These are phyloP conservation scores for Mythimna ferrago DNA, from an alignment of 2,888 invertebrate genomes.

Conservation along the genomic window DNA sequence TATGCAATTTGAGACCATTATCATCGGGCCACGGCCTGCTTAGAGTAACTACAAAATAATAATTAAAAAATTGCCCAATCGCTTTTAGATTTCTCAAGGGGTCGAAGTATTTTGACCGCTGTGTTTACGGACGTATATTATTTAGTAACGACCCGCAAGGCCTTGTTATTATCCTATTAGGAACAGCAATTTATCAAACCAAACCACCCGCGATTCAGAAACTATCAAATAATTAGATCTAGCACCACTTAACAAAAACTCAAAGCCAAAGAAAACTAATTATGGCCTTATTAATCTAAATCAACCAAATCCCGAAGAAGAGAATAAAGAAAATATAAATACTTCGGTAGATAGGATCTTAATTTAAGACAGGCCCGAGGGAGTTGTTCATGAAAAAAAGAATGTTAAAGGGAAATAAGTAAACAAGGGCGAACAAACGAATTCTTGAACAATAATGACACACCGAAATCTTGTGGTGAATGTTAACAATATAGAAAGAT, in stretches of 20 bases:
- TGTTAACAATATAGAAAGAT: conserved; percentile 52
- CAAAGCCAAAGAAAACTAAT: conserved; percentile 57
- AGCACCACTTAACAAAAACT: conserved; percentile 31
- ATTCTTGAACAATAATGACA: conserved; percentile 76
- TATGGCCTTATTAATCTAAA: conserved; percentile 59
- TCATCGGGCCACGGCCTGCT: too few species aligned
- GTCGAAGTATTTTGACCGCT: background rate
- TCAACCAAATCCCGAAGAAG: conserved; percentile 51
- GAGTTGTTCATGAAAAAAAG: conserved; percentile 64
- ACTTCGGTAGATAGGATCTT: conserved; percentile 64
- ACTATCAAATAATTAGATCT: conserved; percentile 55
- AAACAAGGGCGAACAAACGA: conserved; percentile 65
- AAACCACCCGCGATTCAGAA: conserved; percentile 1
- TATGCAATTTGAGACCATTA: too few species aligned
- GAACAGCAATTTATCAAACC: conserved; percentile 38
- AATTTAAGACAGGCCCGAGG: conserved; percentile 64
- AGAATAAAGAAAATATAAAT: conserved; percentile 63
- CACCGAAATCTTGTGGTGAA: conserved; percentile 67
- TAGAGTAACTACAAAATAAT: too few species aligned
- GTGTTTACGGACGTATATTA: background rate
- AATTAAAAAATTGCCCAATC: background rate
- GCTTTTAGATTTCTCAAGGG: background rate
- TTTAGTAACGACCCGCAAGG: background rate
- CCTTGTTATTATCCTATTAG: conserved; percentile 16
- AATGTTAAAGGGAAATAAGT: conserved; percentile 60